These are phyloP conservation scores for Micrastur ruficollis DNA, from an alignment of 2,797 vertebrate species.

Conservation along the genomic window DNA sequence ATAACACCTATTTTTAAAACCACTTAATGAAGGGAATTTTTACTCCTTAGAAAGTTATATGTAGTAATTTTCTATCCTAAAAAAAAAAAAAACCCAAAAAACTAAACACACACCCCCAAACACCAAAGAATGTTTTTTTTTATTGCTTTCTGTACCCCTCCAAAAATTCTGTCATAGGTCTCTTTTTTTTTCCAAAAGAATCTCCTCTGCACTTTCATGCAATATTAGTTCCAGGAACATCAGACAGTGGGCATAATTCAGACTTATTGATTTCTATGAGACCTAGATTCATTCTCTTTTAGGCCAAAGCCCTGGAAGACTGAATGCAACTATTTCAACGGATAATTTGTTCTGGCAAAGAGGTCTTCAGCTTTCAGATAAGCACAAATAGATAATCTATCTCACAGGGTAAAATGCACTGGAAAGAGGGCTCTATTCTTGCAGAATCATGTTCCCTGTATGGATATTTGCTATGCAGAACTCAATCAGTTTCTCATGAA, in stretches of 20 bases:
- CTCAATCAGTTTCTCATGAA: background rate
- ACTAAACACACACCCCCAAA: background rate
- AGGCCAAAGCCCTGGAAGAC: background rate
- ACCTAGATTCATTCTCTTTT: background rate
- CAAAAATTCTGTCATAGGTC: background rate
- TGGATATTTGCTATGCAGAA: background rate
- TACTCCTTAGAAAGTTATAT: background rate
- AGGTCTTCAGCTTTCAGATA: background rate
- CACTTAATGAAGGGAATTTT: background rate
- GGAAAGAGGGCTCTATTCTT: background rate
- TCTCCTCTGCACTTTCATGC: background rate
- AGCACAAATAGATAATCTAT: background rate
- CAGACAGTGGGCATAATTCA: background rate
- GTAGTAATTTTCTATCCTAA: rapidly evolving
- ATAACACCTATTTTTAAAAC: background rate
- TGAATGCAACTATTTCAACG: background rate
- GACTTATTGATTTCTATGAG: background rate
- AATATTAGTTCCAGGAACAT: background rate
- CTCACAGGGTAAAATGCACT: background rate
- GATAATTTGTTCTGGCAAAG: background rate
- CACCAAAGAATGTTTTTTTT: background rate
- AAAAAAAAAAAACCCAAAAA: background rate
- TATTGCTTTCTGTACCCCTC: background rate
- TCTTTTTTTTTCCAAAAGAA: background rate
- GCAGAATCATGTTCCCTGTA: background rate